Evolutionary conservation across 2,888 invertebrate species (phyloP), one percentile per base, ranked within the genome.

Genomic region (Druceiella hillmani): DNA sequence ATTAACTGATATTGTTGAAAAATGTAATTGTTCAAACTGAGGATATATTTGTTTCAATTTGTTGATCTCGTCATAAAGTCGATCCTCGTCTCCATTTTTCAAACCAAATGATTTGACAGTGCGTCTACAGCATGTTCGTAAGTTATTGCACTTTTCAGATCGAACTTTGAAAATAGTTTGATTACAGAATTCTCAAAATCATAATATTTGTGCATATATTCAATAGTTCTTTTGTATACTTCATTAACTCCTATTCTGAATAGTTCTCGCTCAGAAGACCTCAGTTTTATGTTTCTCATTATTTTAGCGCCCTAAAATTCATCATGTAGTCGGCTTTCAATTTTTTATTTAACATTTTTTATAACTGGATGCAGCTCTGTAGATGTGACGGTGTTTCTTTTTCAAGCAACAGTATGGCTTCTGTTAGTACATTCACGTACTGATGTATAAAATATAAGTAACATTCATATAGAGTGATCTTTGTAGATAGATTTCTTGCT

Each of bases 111-210:
- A 33, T 24, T 33, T 17, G 6, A 24, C 14, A 25, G 33, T n/a
- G n/a, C 33, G 37, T 38, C 31, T 28, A 38, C 32, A 41, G 38
- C 34, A 38, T 41, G 35, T 41, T 38, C 38, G 34, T 41, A 38
- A 34, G 17, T 38, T 33, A 36, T 10, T 33, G 33, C 36, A 36
- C 33, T 32, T 33, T 28, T 33, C 28, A 40, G 20, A 40, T 40
- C 27, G 17, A 35, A 40, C 27, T 40, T 40, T 17, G 35, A 35
- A 40, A 40, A 40, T 9, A 38, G 17, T 33, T 38, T 38, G 20
- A 38, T 35, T 17, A 40, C 31, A 27, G 40, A 40, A n/a, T n/a
- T n/a, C 33, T 41, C 33, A 41, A 41, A 41, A 34, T 41, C 36
- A 37, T 41, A 41, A 37, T 37, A 37, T 37, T 41, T 41, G 30